Evolutionary conservation across 2,888 invertebrate species (phyloP).

Genomic region (Gonocerus acuteangulatus): DNA sequence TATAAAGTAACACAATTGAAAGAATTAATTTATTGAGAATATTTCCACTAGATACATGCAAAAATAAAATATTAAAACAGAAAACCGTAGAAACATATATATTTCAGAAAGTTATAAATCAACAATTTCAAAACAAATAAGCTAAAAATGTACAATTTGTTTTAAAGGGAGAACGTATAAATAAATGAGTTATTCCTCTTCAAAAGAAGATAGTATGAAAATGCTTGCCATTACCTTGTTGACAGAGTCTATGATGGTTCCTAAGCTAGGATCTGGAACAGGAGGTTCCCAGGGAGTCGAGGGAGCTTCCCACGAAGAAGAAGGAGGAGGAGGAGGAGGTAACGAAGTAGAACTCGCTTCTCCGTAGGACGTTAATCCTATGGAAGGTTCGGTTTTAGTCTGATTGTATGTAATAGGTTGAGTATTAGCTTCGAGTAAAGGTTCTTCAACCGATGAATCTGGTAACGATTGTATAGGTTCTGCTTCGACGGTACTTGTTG

Average conservation of each 20-base stretch:
- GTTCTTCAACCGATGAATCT: neutral
- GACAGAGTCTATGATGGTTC: constrained; percentile 40
- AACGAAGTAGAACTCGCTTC: neutral
- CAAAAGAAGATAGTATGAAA: constrained; percentile 25
- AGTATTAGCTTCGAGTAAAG: neutral
- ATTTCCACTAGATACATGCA: no score
- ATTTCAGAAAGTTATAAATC: no score
- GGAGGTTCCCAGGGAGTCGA: constrained; percentile 4
- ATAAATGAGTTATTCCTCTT: constrained; percentile 4
- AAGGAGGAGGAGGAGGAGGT: neutral
- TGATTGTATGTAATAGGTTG: neutral
- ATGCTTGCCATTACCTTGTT: constrained; percentile 38
- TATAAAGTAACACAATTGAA: no score
- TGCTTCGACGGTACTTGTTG: neutral
- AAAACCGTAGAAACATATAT: no score
- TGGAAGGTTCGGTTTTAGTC: neutral
- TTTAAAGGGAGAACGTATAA: no score
- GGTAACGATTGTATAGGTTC: neutral
- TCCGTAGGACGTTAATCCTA: neutral
- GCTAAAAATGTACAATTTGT: no score
- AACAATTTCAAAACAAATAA: no score
- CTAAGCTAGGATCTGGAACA: constrained; percentile 32
- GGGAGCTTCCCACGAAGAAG: constrained; percentile 3
- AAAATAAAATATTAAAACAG: no score
- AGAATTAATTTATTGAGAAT: no score